Conservation (phyloP, 1,140 invertebrate species). For the Sarcophaga peregrina region DNA sequence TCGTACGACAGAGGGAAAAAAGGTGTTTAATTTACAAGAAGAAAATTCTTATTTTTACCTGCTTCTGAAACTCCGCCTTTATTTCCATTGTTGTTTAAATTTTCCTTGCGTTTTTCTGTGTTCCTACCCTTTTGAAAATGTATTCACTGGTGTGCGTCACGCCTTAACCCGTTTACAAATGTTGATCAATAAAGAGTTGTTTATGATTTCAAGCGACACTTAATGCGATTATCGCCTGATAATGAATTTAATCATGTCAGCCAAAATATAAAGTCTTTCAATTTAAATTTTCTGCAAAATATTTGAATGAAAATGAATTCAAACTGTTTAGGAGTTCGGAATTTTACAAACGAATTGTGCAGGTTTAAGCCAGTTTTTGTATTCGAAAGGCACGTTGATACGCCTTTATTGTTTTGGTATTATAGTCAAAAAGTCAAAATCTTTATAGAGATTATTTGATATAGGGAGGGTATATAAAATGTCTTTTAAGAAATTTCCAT, state of each 20-base stretch:
- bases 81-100: neutral
- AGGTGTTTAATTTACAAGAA: conserved; percentile 1
- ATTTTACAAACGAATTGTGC: neutral
- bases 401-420: neutral
- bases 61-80: conserved; percentile 17
- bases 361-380: conserved; percentile 1
- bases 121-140: neutral
- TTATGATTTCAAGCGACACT: conserved; percentile 23
- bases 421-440: conserved; percentile 31
- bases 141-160: neutral
- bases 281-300: conserved; percentile 44
- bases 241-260: conserved; percentile 46
- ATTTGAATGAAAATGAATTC: conserved; percentile 46
- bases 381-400: neutral
- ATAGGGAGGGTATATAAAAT: neutral
- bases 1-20: neutral
- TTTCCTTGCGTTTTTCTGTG: neutral
- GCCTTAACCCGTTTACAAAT: conserved; percentile 45
- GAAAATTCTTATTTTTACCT: neutral
- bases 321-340: conserved; percentile 13
- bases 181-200: conserved; percentile 45
- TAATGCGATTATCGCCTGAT: conserved; percentile 47
- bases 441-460: neutral
- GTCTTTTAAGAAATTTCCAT: conserved; percentile 23
- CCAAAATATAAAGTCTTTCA: conserved; percentile 28